Conservation (phyloP, 2,113 vertebrate species). For the Tricholaema leucomelas region DNA sequence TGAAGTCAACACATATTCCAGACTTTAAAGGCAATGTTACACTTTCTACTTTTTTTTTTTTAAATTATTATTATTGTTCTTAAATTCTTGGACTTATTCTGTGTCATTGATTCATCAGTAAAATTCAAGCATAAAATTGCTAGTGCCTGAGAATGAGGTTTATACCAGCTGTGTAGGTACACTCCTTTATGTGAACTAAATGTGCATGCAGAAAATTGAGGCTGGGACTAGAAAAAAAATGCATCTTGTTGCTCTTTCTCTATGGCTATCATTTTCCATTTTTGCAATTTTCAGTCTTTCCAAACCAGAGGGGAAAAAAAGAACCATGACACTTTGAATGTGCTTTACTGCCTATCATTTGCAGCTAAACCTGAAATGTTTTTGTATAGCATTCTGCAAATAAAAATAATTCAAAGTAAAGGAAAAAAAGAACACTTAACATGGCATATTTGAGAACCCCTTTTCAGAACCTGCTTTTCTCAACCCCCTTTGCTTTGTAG, state of each 20-base stretch:
- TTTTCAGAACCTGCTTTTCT: background rate
- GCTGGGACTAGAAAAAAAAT: background rate
- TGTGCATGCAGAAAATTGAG: slow-evolving; percentile 21
- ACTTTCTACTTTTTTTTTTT: background rate
- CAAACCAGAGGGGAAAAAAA: slow-evolving; percentile 44
- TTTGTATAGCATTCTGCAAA: background rate
- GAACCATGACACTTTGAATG: background rate
- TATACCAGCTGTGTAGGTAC: background rate
- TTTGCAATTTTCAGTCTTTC: slow-evolving; percentile 18
- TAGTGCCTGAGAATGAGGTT: background rate
- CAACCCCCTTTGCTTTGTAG: background rate
- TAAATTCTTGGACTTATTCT: background rate
- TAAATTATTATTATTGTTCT: background rate
- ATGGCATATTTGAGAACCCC: background rate
- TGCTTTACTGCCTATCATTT: background rate
- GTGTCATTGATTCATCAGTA: background rate
- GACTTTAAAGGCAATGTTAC: slow-evolving; percentile 50
- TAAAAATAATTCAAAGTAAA: background rate
- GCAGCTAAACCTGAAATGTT: background rate
- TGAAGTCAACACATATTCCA: slow-evolving; percentile 21
- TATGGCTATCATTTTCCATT: background rate
- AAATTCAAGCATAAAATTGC: background rate
- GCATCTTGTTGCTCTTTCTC: slow-evolving; percentile 22
- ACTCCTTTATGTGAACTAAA: background rate
- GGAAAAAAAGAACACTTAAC: background rate